Percentiles rank a stretch among this genome's conserved stretches.
These are phyloP conservation scores for Halcyon badia DNA, from an alignment of 2,797 vertebrate species.

Conservation along the genomic window DNA sequence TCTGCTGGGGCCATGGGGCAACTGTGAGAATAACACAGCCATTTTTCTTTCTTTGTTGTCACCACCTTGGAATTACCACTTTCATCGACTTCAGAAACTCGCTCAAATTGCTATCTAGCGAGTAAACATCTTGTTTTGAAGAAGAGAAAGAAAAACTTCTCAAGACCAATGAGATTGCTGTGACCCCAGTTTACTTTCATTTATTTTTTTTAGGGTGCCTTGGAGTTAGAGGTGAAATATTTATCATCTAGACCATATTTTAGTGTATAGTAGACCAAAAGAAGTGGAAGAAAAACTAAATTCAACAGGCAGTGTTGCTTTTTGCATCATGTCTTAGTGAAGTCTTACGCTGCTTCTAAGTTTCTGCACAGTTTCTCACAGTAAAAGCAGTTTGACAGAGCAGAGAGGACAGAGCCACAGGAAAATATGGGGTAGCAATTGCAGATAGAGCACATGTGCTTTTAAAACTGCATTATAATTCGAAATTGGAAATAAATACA, in stretches of 20 bases:
- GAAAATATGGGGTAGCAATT: neutral
- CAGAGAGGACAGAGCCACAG: neutral
- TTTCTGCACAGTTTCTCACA: neutral
- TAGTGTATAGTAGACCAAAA: neutral
- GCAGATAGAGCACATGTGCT: fast-evolving
- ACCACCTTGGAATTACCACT: neutral
- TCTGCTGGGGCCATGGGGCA: neutral
- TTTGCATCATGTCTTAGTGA: neutral
- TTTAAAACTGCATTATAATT: neutral
- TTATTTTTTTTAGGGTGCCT: neutral
- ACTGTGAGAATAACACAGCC: neutral
- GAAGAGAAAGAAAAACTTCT: neutral
- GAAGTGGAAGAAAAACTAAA: neutral
- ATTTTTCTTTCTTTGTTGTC: neutral
- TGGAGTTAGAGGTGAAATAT: neutral
- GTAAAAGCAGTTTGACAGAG: neutral
- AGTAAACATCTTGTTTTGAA: neutral
- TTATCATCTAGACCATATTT: neutral
- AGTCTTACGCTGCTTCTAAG: neutral
- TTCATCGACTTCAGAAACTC: neutral
- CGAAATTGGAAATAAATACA: neutral
- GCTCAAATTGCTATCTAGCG: neutral
- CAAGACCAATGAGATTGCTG: neutral
- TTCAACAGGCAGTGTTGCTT: neutral
- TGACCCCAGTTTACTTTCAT: neutral